phyloP scores from a whole-genome alignment of 2,888 invertebrate genomes.

The Molorchus minor region DNA sequence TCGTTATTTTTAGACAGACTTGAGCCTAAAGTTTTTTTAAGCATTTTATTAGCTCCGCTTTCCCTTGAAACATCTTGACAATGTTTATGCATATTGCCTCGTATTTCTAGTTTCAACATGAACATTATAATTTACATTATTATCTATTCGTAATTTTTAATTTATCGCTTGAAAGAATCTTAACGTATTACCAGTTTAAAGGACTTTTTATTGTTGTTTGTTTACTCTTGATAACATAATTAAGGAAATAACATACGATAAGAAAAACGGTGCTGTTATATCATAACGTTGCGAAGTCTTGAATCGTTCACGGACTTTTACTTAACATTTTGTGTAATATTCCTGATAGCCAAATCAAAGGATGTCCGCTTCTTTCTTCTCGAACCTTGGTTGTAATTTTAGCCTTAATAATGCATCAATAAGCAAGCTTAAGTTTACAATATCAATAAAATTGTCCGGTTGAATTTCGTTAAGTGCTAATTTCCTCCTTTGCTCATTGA shows the following conservation, averaged over 20 bases:
- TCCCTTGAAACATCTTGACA: too few species aligned
- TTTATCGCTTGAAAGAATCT: not conserved
- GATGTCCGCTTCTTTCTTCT: constrained; percentile 17
- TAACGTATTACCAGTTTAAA: not conserved
- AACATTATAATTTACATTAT: too few species aligned
- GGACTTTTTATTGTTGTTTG: not conserved
- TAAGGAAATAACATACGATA: too few species aligned
- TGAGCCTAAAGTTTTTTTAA: too few species aligned
- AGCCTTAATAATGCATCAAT: constrained; percentile 14
- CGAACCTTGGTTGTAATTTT: constrained; percentile 11
- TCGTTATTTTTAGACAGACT: too few species aligned
- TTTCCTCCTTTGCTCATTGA: not conserved
- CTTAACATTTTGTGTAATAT: too few species aligned
- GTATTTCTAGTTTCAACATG: not conserved
- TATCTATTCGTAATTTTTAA: not conserved
- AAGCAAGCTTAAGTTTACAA: not conserved
- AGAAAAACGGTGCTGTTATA: too few species aligned
- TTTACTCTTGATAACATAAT: too few species aligned
- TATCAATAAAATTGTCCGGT: not conserved
- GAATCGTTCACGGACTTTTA: too few species aligned
- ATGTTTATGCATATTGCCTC: not conserved
- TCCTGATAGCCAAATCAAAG: constrained; percentile 5
- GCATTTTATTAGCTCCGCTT: too few species aligned
- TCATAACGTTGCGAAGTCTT: too few species aligned
- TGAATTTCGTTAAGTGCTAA: not conserved